Conservation (phyloP, 2,888 invertebrate genomes). For the Allophyes oxyacanthae region DNA sequence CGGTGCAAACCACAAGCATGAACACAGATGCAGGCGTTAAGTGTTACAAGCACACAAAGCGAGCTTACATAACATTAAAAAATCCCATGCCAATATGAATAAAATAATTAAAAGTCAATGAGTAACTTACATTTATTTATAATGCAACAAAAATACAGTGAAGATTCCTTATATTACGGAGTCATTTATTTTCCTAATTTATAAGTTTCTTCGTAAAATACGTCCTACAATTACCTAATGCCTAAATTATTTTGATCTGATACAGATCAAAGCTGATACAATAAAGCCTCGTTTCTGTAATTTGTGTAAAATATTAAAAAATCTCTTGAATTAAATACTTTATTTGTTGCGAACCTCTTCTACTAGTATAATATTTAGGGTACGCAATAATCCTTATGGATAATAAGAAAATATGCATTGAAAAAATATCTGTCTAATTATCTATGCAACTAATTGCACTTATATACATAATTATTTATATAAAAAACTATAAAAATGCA, state of each 20-base stretch:
- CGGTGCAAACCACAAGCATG: constrained; percentile 43
- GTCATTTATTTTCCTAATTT: constrained; percentile 29
- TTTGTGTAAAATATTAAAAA: constrained; percentile 47
- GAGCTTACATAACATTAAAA: constrained; percentile 18
- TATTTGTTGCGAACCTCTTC: constrained; percentile 1
- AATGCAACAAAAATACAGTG: constrained; percentile 60
- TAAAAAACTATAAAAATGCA: constrained; percentile 43
- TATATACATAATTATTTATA: constrained; percentile 36
- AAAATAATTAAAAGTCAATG: constrained; percentile 43
- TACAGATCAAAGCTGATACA: constrained; percentile 79
- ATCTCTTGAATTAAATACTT: constrained; percentile 31
- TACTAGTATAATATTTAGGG: constrained; percentile 1
- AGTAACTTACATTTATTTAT: constrained; percentile 56
- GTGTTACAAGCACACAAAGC: constrained; percentile 27
- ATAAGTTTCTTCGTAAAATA: constrained; percentile 21
- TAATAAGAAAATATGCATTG: constrained; percentile 8
- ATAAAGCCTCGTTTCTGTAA: constrained; percentile 75
- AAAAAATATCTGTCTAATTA: constrained; percentile 20
- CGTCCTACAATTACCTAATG: constrained; percentile 42
- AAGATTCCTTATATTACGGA: constrained; percentile 41
- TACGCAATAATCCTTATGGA: constrained; percentile 6
- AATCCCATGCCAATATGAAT: not conserved
- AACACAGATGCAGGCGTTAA: constrained; percentile 32
- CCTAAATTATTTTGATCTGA: constrained; percentile 76
- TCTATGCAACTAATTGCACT: constrained; percentile 29